Conservation (phyloP, 2,888 invertebrate genomes). For the Drosophila anomelani region DNA sequence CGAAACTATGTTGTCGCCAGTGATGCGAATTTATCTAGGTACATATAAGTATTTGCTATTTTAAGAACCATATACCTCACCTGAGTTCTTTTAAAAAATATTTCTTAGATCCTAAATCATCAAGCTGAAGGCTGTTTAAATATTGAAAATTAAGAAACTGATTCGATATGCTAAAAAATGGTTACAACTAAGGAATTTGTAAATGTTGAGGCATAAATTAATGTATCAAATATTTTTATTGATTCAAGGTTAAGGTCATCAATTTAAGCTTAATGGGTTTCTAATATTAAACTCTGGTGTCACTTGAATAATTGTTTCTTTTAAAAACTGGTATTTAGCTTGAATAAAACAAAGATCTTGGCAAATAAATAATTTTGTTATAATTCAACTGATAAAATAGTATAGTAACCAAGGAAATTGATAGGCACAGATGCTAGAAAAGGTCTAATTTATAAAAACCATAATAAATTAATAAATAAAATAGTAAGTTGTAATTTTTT, state of each 20-base stretch:
- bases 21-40: constrained; percentile 23
- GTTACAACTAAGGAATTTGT: not conserved
- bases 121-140: not conserved
- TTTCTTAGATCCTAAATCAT: too few relatives aligned
- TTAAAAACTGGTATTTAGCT: not conserved
- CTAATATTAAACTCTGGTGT: not conserved
- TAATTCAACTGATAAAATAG: not conserved
- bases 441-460: not conserved
- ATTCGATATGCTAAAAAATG: too few relatives aligned
- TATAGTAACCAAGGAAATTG: not conserved
- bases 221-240: not conserved
- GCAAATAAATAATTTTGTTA: not conserved
- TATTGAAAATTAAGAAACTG: too few relatives aligned
- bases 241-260: not conserved
- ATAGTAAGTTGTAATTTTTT: not conserved
- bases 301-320: not conserved
- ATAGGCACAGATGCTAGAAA: not conserved
- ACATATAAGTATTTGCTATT: not conserved
- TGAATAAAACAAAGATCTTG: not conserved
- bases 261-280: not conserved
- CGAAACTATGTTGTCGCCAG: constrained; percentile 20
- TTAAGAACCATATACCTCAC: not conserved
- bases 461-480: not conserved
- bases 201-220: not conserved
- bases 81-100: too few relatives aligned